Conservation (phyloP, 2,888 invertebrate genomes). For the Cantharis nigra region DNA sequence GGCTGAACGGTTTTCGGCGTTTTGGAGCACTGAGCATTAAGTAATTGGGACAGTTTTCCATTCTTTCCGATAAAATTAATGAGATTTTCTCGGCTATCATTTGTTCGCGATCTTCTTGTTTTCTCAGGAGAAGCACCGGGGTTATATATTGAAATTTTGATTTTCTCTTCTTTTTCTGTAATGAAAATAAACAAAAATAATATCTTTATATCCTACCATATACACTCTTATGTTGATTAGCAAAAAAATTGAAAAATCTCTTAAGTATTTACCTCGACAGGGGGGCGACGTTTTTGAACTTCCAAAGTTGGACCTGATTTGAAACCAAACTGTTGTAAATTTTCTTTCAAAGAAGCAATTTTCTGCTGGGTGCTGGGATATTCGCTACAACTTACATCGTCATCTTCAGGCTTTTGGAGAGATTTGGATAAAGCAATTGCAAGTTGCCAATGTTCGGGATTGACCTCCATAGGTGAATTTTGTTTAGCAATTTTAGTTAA, state of each 20-base stretch:
- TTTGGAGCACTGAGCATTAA: neutral
- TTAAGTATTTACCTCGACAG: constrained; percentile 26
- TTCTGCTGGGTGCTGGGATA: constrained; percentile 38
- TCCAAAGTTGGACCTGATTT: constrained; percentile 41
- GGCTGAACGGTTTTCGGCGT: constrained; percentile 27
- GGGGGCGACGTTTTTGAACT: constrained; percentile 6
- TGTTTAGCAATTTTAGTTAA: constrained; percentile 41
- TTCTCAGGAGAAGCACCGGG: constrained; percentile 48
- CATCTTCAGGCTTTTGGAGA: constrained; percentile 43
- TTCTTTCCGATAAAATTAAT: constrained; percentile 38
- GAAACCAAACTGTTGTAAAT: constrained; percentile 68
- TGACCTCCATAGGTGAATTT: constrained; percentile 45
- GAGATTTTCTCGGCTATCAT: constrained; percentile 48
- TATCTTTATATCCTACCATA: too few relatives aligned
- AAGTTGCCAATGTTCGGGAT: constrained; percentile 68
- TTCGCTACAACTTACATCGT: constrained; percentile 15
- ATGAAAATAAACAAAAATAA: constrained; percentile 29
- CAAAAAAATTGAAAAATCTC: too few relatives aligned
- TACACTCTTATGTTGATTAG: too few relatives aligned
- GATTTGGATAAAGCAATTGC: constrained; percentile 71
- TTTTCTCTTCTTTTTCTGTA: constrained; percentile 39
- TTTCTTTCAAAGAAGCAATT: constrained; percentile 54
- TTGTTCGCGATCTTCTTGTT: constrained; percentile 46
- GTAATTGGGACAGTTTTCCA: neutral
- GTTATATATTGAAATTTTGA: constrained; percentile 49